Evolutionary conservation across 1,140 invertebrate species (phyloP), one percentile per base, ranked within the genome.

Genomic region (Halyomorpha halys): DNA sequence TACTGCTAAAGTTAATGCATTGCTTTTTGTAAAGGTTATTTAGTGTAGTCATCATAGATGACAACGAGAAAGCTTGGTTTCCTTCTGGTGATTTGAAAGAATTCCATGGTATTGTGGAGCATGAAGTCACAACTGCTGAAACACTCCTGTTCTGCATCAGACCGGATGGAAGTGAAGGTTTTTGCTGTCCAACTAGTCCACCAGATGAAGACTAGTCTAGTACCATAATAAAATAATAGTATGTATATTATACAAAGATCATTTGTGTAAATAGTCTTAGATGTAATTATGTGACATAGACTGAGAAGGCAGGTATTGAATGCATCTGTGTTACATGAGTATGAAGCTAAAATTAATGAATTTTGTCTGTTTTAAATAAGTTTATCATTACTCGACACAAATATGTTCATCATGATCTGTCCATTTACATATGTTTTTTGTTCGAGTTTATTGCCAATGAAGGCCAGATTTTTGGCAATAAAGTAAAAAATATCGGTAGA

Each of bases 31-130:
- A 13, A 71, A 90, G 89, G 77, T 79, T 83, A 34, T 85, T 86
- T 66, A 87, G 87, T 49, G 81, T 89, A 66, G 80, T 84, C 13
- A 83, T 94, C 44, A 85, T 94, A 47, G 87, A 91, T n/a, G 89
- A 92, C 69, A 88, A 91, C 61, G 89, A 91, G 72, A 88, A 91
- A 65, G 89, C 90, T 14, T 94, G 91, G 91, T 95, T 94, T 72
- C 91, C 91, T 0, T 86, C 86, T 0, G 84, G 87, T 16, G 91
- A 95, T 68, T 77, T 95, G 0, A 85, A 88, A 69, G 90, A 94
- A 71, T 93, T 90, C 72, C 88, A 94, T 70, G 87, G 87, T 59
- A 88, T 95, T 60, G 79, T 86, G 65, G 84, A 86, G 1, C 87
- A 90, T 68, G 87, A 91, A 71, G 82, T 87, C 0, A 88, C 89